Percentiles rank a stretch among this genome's conserved stretches.
Conservation (phyloP, 2,113 vertebrate genomes). For the Astatoreochromis straeleni region DNA sequence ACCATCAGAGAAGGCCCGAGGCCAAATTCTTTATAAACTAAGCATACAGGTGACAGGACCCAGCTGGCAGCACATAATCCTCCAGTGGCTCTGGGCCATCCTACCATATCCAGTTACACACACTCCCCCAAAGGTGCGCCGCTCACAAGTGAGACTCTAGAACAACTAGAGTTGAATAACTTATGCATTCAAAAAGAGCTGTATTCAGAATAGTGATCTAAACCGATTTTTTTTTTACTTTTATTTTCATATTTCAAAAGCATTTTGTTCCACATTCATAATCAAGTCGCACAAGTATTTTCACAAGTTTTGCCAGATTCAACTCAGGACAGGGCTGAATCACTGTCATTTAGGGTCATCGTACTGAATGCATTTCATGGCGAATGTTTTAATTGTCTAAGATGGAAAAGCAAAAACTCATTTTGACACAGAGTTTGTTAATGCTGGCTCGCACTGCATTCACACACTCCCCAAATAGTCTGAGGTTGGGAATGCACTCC, state of each 20-base stretch:
- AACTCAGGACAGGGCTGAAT: not conserved
- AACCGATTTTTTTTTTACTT: fast-evolving
- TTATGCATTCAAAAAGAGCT: not conserved
- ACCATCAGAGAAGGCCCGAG: not conserved
- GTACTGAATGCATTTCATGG: not conserved
- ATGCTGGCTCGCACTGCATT: not conserved
- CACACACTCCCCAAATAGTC: not conserved
- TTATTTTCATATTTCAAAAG: not conserved
- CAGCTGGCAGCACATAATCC: not conserved
- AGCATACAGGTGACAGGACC: not conserved
- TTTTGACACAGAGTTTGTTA: not conserved
- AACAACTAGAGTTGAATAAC: not conserved
- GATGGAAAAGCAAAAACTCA: fast-evolving
- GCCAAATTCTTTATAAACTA: not conserved
- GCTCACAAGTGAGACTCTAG: not conserved
- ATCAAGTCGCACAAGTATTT: not conserved
- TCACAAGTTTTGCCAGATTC: not conserved
- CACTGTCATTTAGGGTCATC: not conserved
- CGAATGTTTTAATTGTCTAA: not conserved
- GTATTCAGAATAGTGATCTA: not conserved
- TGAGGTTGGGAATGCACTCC: not conserved
- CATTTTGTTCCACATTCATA: not conserved
- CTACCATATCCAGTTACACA: not conserved
- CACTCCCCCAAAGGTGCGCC: no score
- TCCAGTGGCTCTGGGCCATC: not conserved